Percentiles rank a stretch among this genome's conserved stretches.
Conservation (phyloP, 64 coral and sea anemone species). For the Montipora foliosa region DNA sequence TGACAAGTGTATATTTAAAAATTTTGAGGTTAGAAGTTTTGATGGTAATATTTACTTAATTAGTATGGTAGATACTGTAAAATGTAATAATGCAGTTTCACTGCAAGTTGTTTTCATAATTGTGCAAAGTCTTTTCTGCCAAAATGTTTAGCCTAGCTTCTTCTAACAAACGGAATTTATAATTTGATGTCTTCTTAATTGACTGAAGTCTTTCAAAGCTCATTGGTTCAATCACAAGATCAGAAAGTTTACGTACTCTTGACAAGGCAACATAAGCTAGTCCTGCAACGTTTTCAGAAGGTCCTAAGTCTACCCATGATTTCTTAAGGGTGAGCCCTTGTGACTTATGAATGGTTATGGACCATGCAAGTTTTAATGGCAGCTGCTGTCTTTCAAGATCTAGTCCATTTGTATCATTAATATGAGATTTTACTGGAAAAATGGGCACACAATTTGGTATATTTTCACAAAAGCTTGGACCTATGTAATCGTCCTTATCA, state of each 20-base stretch:
- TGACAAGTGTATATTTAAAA: constrained; percentile 43
- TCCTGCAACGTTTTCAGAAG: background rate
- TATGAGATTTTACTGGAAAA: no score
- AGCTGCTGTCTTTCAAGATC: no score
- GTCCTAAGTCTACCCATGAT: background rate
- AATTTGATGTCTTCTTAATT: constrained; percentile 22
- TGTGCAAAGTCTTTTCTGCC: constrained; percentile 53
- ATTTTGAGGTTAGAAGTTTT: constrained; percentile 66
- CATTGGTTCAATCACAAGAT: constrained; percentile 25
- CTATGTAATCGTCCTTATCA: constrained; percentile 34
- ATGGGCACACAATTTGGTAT: background rate
- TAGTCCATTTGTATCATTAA: background rate
- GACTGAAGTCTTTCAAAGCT: constrained; percentile 6
- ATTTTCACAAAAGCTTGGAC: constrained; percentile 27
- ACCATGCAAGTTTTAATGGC: background rate
- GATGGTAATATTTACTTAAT: constrained; percentile 68
- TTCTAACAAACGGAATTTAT: constrained; percentile 41
- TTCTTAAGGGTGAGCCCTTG: background rate
- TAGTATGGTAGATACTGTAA: constrained; percentile 67
- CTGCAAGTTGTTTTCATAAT: constrained; percentile 26
- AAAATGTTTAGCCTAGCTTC: constrained; percentile 60
- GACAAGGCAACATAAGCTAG: constrained; percentile 15
- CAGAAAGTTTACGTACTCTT: background rate
- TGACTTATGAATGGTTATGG: constrained; percentile 8
- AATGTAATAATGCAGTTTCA: constrained; percentile 66